phyloP scores from a whole-genome alignment of 2,113 vertebrate species.

The Nyctibius bracteatus region DNA sequence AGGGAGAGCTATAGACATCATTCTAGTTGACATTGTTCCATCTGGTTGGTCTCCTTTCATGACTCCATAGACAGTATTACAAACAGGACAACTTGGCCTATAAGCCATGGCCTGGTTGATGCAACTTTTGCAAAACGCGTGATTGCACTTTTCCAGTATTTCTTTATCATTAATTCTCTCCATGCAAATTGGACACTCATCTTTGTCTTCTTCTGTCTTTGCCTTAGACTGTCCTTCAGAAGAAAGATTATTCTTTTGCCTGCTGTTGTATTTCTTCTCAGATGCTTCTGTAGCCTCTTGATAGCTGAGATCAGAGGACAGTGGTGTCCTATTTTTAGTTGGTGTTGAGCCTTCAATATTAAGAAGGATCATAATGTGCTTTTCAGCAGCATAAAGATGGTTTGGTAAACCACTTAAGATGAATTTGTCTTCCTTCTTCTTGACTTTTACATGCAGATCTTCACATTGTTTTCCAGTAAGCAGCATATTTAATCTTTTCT shows the following conservation, averaged over 20 bases:
- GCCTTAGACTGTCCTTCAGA: not conserved
- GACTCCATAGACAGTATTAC: slow-evolving; percentile 35
- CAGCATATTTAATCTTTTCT: not conserved
- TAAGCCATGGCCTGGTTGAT: not conserved
- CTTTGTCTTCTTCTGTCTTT: not conserved
- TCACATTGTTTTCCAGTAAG: not conserved
- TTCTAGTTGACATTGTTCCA: not conserved
- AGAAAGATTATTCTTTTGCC: not conserved
- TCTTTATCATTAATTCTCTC: slow-evolving; percentile 41
- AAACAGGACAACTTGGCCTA: slow-evolving; percentile 68
- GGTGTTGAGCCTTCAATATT: not conserved
- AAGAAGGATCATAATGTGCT: not conserved
- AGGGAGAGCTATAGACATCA: rapidly evolving
- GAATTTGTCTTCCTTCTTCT: not conserved
- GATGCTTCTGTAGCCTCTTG: not conserved
- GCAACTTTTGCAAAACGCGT: slow-evolving; percentile 70
- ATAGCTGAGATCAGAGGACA: not conserved
- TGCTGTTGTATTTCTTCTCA: not conserved
- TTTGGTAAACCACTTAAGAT: slow-evolving; percentile 32
- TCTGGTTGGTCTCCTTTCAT: slow-evolving; percentile 72
- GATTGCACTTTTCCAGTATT: slow-evolving; percentile 68
- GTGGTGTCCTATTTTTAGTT: not conserved
- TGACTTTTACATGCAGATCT: not conserved
- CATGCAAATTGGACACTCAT: slow-evolving; percentile 64
- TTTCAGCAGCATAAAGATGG: not conserved